phyloP scores from a whole-genome alignment of 1,140 invertebrate species.

The Megalopta genalis region DNA sequence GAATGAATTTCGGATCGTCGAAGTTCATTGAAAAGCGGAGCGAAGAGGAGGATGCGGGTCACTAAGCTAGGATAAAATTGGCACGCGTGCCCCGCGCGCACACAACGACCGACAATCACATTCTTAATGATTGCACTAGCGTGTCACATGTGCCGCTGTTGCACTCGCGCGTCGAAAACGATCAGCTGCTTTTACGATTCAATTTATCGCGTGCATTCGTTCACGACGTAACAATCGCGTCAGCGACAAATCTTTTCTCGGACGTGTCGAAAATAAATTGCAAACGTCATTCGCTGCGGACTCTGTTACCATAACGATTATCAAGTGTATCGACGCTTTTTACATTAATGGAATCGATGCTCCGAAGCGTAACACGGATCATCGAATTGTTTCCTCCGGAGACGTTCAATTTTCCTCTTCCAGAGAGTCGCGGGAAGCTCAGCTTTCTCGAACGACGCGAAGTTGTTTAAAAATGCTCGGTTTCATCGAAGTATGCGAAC shows the following conservation, averaged over 20 bases:
- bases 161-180: neutral
- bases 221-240: neutral
- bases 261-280: no score
- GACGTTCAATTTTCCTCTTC: no score
- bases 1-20: neutral
- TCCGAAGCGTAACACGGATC: no score
- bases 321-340: no score
- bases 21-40: slow-evolving; percentile 27
- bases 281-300: no score
- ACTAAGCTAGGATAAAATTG: slow-evolving; percentile 22
- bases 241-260: no score
- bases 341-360: no score
- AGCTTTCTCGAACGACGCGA: no score
- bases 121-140: slow-evolving; percentile 41
- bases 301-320: no score
- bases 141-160: slow-evolving; percentile 14
- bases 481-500: neutral
- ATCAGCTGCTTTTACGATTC: slow-evolving; percentile 1
- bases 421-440: no score
- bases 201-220: neutral
- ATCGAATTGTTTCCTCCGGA: no score
- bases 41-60: slow-evolving; percentile 18
- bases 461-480: no score
- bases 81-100: slow-evolving; percentile 8
- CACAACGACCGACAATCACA: slow-evolving; percentile 17